Percentiles rank a stretch among this genome's conserved stretches.
These are phyloP conservation scores for Drosophila trapezifrons DNA, from an alignment of 1,140 invertebrate genomes.

Conservation along the genomic window DNA sequence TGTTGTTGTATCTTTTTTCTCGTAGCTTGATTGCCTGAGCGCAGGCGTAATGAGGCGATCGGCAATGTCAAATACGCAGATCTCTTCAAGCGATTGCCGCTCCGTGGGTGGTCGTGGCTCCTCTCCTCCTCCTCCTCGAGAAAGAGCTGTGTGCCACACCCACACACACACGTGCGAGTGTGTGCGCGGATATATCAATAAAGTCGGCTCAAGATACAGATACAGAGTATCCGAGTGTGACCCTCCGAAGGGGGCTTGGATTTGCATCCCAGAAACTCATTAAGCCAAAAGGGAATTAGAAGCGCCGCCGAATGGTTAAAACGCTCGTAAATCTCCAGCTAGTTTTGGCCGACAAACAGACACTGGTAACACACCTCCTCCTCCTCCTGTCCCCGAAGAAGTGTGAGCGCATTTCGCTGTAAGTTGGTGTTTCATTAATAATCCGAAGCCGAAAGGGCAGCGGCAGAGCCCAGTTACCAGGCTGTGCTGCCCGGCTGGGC, in stretches of 20 bases:
- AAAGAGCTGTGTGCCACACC: slow-evolving; percentile 7
- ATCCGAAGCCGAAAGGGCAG: slow-evolving; percentile 41
- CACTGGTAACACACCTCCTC: not conserved
- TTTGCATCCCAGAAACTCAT: slow-evolving; percentile 74
- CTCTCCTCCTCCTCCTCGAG: not conserved
- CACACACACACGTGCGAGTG: slow-evolving; percentile 26
- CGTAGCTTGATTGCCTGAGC: slow-evolving; percentile 57
- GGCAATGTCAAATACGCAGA: slow-evolving; percentile 80
- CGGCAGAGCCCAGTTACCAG: not conserved
- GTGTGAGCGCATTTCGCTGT: slow-evolving; percentile 75
- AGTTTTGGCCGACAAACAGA: slow-evolving; percentile 35
- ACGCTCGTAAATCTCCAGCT: slow-evolving; percentile 63
- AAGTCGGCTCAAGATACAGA: slow-evolving; percentile 11
- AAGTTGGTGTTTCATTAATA: slow-evolving; percentile 81
- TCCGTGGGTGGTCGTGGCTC: slow-evolving; percentile 63
- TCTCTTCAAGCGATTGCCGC: slow-evolving; percentile 68
- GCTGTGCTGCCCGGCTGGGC: not conserved
- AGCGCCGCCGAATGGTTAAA: slow-evolving; percentile 20
- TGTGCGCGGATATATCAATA: slow-evolving; percentile 42
- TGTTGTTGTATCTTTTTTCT: slow-evolving; percentile 23
- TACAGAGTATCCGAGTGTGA: not conserved
- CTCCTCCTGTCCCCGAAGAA: not conserved
- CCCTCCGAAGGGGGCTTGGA: slow-evolving; percentile 9
- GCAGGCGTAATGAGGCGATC: slow-evolving; percentile 77
- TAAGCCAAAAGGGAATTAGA: slow-evolving; percentile 60